phyloP scores from a whole-genome alignment of 2,797 vertebrate genomes.

The Oreonectes daqikongensis region DNA sequence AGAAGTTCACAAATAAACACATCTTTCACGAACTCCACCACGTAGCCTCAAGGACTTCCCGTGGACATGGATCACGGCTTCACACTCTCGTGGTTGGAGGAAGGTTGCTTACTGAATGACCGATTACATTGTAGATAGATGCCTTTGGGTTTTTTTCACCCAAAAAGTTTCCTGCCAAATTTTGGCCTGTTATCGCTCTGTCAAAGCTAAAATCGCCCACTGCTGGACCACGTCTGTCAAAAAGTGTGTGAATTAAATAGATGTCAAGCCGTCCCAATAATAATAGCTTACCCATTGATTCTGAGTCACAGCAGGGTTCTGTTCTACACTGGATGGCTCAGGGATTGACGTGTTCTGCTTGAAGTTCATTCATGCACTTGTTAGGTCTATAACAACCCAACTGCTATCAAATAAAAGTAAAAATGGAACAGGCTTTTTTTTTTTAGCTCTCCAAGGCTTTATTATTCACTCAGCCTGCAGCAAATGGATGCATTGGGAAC shows the following conservation, averaged over 20 bases:
- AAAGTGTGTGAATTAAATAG: background rate
- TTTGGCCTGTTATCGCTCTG: background rate
- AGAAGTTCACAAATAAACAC: conserved; percentile 70
- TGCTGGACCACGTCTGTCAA: conserved; percentile 2
- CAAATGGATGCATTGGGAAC: conserved; percentile 24
- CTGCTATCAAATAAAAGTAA: conserved; percentile 69
- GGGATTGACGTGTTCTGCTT: conserved; percentile 52
- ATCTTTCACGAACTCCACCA: conserved; percentile 60
- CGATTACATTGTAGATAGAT: conserved; percentile 2
- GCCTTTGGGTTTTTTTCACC: background rate
- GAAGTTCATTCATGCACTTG: conserved; percentile 53
- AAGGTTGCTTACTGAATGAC: background rate
- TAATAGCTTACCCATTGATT: conserved; percentile 29
- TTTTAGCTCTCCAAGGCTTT: conserved; percentile 50
- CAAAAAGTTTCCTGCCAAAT: background rate
- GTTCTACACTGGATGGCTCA: conserved; percentile 16
- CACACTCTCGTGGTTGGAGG: background rate
- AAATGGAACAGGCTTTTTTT: conserved; percentile 62
- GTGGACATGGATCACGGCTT: conserved; percentile 12
- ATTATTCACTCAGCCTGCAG: conserved; percentile 10
- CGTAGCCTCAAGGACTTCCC: conserved; percentile 14
- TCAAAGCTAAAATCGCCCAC: conserved; percentile 18
- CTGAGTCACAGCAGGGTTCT: conserved; percentile 13
- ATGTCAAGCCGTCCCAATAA: conserved; percentile 33
- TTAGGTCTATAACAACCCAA: conserved; percentile 67